Evolutionary conservation across 2,888 invertebrate species (phyloP), one percentile per base, ranked within the genome.

Genomic region (Macrostomum cliftonense): DNA sequence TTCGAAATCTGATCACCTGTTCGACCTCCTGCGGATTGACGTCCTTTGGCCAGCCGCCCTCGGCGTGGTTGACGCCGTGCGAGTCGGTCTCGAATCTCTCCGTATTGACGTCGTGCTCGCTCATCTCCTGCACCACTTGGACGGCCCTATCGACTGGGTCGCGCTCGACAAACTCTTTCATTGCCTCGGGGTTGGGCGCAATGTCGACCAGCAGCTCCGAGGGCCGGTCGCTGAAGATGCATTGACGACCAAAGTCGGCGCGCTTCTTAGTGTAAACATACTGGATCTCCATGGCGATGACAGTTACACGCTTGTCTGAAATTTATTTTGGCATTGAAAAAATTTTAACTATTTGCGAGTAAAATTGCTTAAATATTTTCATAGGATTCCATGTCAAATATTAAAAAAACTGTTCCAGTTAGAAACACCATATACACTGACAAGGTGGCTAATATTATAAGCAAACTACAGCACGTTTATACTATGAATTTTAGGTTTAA

Each of bases 31-130:
- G 58, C 16, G 79, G 77, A 65, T 87, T 87, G 40, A 93, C 78
- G 64, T 93, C 91, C 71, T 83, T 87, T 0, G 89, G 88, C 91
- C 91, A 91, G 13, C 89, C 91, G 20, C 91, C 91, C 73, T 91
- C 91, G 16, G 79, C 75, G 64, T 93, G 91, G 59, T 81, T 81
- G 58, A 86, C 77, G 0, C 82, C 82, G 20, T 78, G 77, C 60
- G 77, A 77, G 51, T 79, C 77, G 60, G 78, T 81, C 64, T 80
- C 79, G 28, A 79, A 79, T 62, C 81, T 74, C 57, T 74, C 73
- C 48, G 81, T 81, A 61, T 80, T 80, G 21, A 77, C 73, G 9
- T 68, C 67, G 62, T 72, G 71, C 53, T 69, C 68, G 47, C 70
- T 67, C 65, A 70, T 68, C 57, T 68, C 68, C 52, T 64, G 67